phyloP scores from a whole-genome alignment of 1,140 invertebrate genomes.

The Cyphomyrmex costatus region DNA sequence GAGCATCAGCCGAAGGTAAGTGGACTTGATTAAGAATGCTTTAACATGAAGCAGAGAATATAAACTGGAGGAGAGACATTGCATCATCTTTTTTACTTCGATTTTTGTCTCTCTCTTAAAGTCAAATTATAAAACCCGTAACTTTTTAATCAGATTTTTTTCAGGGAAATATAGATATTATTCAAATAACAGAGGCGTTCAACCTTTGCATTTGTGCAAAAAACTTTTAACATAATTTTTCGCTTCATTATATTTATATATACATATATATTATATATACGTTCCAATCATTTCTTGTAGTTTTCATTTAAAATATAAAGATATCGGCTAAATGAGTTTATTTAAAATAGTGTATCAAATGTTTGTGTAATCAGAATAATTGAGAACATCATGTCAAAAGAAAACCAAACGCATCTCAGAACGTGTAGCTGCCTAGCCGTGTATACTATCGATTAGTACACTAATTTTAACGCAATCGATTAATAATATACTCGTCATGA shows the following conservation, averaged over 20 bases:
- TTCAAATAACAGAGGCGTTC: not conserved
- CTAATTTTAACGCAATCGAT: not conserved
- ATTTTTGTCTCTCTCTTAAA: not conserved
- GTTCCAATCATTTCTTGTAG: not conserved
- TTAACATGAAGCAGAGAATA: not conserved
- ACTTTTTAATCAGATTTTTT: not conserved
- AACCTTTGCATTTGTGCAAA: not conserved
- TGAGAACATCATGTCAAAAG: not conserved
- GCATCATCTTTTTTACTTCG: not conserved
- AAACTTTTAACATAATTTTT: constrained; percentile 5
- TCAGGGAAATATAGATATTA: not conserved
- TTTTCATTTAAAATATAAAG: not conserved
- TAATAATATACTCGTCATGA: not conserved
- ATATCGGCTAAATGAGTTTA: too few relatives aligned
- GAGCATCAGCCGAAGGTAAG: constrained; percentile 26
- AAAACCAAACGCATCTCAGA: not conserved
- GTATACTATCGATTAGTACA: not conserved
- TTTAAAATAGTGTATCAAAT: not conserved
- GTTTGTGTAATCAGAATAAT: not conserved
- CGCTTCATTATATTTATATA: too few relatives aligned
- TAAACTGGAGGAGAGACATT: not conserved
- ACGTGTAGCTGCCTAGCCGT: not conserved
- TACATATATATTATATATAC: too few relatives aligned
- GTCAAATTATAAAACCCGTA: not conserved
- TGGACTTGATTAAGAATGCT: constrained; percentile 30